Conservation (phyloP, 1,140 invertebrate genomes). For the Phymorhynchus buccinoides region DNA sequence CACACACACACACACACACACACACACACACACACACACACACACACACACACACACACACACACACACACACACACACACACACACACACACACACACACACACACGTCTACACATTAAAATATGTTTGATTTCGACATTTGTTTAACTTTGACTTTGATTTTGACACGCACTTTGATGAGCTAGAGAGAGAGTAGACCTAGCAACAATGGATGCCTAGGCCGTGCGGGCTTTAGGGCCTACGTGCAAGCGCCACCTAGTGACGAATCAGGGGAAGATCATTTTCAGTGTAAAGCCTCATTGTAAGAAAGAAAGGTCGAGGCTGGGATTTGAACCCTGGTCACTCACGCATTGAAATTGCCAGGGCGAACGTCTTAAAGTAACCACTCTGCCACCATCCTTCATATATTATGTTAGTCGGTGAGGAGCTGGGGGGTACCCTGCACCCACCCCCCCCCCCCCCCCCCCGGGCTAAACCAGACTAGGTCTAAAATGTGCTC, state of each 20-base stretch:
- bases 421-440: too few species aligned
- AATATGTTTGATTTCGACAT: background rate
- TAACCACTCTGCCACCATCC: background rate
- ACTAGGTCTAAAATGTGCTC: too few species aligned
- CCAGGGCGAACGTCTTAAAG: background rate
- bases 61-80: slow-evolving; percentile 4
- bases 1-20: too few species aligned
- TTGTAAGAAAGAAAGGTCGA: too few species aligned
- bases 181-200: too few species aligned
- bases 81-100: slow-evolving; percentile 24
- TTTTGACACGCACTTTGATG: too few species aligned
- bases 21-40: background rate
- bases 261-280: background rate
- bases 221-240: background rate
- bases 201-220: background rate
- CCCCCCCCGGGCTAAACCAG: too few species aligned
- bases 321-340: too few species aligned
- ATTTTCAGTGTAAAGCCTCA: background rate
- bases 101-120: background rate
- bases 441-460: too few species aligned
- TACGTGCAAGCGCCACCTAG: background rate
- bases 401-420: background rate
- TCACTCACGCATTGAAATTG: too few species aligned
- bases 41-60: background rate
- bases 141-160: background rate